Evolutionary conservation across 2,888 invertebrate species (phyloP).

Genomic region (Psylliodes chrysocephalus): DNA sequence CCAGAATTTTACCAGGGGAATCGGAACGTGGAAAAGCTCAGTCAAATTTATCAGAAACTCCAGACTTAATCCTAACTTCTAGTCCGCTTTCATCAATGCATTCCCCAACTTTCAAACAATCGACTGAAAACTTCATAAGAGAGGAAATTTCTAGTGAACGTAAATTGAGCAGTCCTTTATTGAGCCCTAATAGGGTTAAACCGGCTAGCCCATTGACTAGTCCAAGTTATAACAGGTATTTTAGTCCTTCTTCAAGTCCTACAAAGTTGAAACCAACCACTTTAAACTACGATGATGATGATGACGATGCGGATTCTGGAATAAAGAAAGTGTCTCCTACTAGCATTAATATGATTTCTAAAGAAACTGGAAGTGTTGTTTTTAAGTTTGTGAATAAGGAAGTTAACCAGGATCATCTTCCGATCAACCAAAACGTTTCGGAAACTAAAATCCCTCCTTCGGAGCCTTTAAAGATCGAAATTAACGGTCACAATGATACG

Average conservation of each 20-base stretch:
- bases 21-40: slow-evolving; percentile 39
- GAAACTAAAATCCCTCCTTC: slow-evolving; percentile 45
- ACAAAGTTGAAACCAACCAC: slow-evolving; percentile 41
- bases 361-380: slow-evolving; percentile 72
- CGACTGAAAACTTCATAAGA: slow-evolving; percentile 49
- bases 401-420: slow-evolving; percentile 48
- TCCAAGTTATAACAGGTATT: slow-evolving; percentile 22
- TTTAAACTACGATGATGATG: slow-evolving; percentile 24
- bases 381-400: slow-evolving; percentile 68
- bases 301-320: slow-evolving; percentile 31
- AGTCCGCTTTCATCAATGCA: slow-evolving; percentile 51
- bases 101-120: slow-evolving; percentile 46
- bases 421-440: slow-evolving; percentile 46
- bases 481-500: slow-evolving; percentile 50
- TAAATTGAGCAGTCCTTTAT: slow-evolving; percentile 32
- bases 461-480: slow-evolving; percentile 52
- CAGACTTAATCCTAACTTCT: slow-evolving; percentile 65
- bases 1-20: slow-evolving; percentile 48
- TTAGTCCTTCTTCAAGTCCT: slow-evolving; percentile 45
- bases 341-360: slow-evolving; percentile 71
- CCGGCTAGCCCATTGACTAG: slow-evolving; percentile 38
- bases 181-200: slow-evolving; percentile 33
- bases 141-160: slow-evolving; percentile 42
- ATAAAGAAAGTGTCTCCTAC: slow-evolving; percentile 46
- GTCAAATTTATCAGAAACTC: slow-evolving; percentile 61